A percentile compares a stretch with the other conserved stretches of the same genome.
phyloP scores from a whole-genome alignment of 2,888 invertebrate genomes.

The Azorinus chamasolen region DNA sequence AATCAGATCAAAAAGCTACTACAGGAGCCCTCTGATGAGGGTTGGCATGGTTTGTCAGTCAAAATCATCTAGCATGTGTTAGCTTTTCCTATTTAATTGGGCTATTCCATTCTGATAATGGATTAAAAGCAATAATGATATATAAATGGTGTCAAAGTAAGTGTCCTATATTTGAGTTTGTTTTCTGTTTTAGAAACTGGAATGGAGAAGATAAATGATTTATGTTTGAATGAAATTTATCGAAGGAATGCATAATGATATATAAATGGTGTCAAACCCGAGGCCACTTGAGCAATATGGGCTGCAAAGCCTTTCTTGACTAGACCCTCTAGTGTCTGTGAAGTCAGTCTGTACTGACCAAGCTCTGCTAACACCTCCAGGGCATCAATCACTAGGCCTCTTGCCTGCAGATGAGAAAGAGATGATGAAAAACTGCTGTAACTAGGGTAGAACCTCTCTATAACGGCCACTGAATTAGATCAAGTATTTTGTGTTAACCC shows the following conservation, averaged over 20 bases:
- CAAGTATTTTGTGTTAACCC: too few species aligned
- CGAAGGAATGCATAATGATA: not conserved
- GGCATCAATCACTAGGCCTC: constrained; percentile 79
- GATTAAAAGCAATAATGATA: not conserved
- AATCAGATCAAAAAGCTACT: too few species aligned
- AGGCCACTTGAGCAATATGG: constrained; percentile 76
- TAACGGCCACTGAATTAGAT: too few species aligned
- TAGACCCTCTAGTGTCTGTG: constrained; percentile 63
- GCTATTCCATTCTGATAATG: not conserved
- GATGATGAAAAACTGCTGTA: not conserved
- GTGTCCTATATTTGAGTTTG: not conserved
- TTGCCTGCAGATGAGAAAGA: constrained; percentile 60
- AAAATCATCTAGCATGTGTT: too few species aligned
- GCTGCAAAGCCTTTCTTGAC: constrained; percentile 76
- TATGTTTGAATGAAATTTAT: too few species aligned
- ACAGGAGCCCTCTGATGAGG: too few species aligned
- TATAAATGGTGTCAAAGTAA: not conserved
- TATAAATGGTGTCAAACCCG: constrained; percentile 60
- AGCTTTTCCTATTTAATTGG: not conserved
- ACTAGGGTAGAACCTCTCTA: too few species aligned
- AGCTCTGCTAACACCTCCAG: constrained; percentile 68
- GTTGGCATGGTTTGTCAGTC: too few species aligned
- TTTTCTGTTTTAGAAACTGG: too few species aligned
- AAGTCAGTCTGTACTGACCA: constrained; percentile 66
- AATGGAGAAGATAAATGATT: too few species aligned